A percentile compares a stretch with the other conserved stretches of the same genome.
These are phyloP conservation scores for Argyresthia albistria DNA, from an alignment of 2,888 invertebrate genomes.

Conservation along the genomic window DNA sequence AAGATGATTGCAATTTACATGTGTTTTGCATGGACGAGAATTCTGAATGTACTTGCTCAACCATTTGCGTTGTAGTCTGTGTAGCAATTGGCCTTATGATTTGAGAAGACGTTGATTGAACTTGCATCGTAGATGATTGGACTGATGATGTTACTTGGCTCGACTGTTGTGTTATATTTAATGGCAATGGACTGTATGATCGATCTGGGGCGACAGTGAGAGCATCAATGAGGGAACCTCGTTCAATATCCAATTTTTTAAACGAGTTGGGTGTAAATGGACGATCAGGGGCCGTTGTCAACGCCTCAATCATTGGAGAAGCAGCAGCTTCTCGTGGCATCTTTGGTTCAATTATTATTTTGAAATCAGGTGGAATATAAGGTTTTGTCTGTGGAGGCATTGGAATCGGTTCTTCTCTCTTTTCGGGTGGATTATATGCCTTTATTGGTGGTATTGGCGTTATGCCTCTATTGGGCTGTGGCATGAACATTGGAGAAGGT, in stretches of 20 bases:
- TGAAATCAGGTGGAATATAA: slow-evolving; percentile 77
- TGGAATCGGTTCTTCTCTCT: slow-evolving; percentile 65
- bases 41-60: slow-evolving; percentile 35
- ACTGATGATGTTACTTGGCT: slow-evolving; percentile 28
- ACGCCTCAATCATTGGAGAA: slow-evolving; percentile 77
- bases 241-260: slow-evolving; percentile 43
- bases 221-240: slow-evolving; percentile 70
- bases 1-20: slow-evolving; percentile 47
- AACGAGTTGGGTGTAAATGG: slow-evolving; percentile 73
- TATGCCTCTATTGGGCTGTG: slow-evolving; percentile 38
- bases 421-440: slow-evolving; percentile 55
- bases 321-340: slow-evolving; percentile 50
- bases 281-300: slow-evolving; percentile 78
- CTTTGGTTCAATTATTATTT: slow-evolving; percentile 71
- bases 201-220: slow-evolving; percentile 76
- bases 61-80: slow-evolving; percentile 35
- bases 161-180: slow-evolving; percentile 49
- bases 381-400: slow-evolving; percentile 77
- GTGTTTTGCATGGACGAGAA: slow-evolving; percentile 47
- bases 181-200: slow-evolving; percentile 70
- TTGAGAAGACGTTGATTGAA: slow-evolving; percentile 31
- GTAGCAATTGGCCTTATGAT: slow-evolving; percentile 45
- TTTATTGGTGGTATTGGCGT: slow-evolving; percentile 60
- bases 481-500: slow-evolving; percentile 33
- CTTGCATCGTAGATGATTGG: slow-evolving; percentile 21